Conservation (phyloP, 2,797 vertebrate genomes). For the Fistularia tabacaria region DNA sequence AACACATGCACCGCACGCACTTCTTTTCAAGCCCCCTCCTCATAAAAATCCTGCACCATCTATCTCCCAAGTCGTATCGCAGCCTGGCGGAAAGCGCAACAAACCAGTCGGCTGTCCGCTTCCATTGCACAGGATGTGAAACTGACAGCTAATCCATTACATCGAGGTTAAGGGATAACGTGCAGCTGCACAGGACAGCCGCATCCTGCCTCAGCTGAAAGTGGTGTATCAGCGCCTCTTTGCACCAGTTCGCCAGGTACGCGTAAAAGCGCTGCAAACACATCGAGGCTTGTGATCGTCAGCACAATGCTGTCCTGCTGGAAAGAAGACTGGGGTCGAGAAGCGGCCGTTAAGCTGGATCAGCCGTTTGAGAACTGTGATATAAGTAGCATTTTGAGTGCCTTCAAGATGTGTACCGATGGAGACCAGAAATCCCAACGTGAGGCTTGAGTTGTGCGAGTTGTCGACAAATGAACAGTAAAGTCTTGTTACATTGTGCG, state of each 20-base stretch:
- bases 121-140: conserved; percentile 23
- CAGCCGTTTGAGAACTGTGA: too few relatives aligned
- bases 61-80: conserved; percentile 3
- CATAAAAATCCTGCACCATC: not conserved
- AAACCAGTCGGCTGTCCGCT: conserved; percentile 40
- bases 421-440: conserved; percentile 23
- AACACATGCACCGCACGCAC: conserved; percentile 16
- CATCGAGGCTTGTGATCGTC: not conserved
- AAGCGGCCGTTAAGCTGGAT: too few relatives aligned
- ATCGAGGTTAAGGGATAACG: conserved; percentile 19
- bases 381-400: too few relatives aligned
- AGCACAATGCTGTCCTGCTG: not conserved
- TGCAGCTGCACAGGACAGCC: conserved; percentile 57
- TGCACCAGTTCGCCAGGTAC: conserved; percentile 3
- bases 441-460: conserved; percentile 26
- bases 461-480: too few relatives aligned
- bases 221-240: conserved; percentile 46
- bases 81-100: not conserved
- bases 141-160: conserved; percentile 41
- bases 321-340: too few relatives aligned
- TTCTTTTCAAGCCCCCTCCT: conserved; percentile 2
- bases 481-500: not conserved
- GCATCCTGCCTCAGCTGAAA: conserved; percentile 3
- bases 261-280: not conserved
- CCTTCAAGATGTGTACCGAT: conserved; percentile 12